phyloP scores from a whole-genome alignment of 1,140 invertebrate genomes.

The Lucilia cuprina region DNA sequence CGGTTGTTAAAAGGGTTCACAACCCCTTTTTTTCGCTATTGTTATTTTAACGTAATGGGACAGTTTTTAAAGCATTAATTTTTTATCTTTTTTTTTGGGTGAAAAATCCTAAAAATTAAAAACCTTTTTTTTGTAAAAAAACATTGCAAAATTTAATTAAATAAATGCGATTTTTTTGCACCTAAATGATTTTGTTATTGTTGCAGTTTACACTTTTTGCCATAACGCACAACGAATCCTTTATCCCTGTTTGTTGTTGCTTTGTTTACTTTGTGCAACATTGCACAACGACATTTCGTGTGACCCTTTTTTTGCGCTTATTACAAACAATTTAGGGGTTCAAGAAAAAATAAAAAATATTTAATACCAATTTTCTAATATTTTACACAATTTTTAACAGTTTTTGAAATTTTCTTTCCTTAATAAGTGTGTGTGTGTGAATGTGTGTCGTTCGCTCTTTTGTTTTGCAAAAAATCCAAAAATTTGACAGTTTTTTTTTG shows the following conservation, averaged over 20 bases:
- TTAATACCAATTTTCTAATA: constrained; percentile 27
- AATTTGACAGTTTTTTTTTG: neutral
- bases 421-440: neutral
- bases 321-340: constrained; percentile 28
- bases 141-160: constrained; percentile 18
- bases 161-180: constrained; percentile 58
- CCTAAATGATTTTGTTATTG: constrained; percentile 39
- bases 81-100: neutral
- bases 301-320: constrained; percentile 29
- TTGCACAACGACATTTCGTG: constrained; percentile 40
- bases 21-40: constrained; percentile 22
- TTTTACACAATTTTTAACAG: constrained; percentile 12
- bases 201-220: neutral
- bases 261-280: constrained; percentile 2
- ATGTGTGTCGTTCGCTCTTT: constrained; percentile 30
- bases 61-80: neutral
- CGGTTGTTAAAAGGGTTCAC: constrained; percentile 59
- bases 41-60: neutral
- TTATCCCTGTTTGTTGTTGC: constrained; percentile 45
- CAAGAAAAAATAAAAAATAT: neutral
- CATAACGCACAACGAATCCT: constrained; percentile 41
- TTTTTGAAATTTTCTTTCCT: neutral
- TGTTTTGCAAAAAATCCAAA: constrained; percentile 48
- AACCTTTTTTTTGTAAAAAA: constrained; percentile 10
- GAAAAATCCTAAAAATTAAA: constrained; percentile 26